These are phyloP conservation scores for Calephelis nemesis DNA, from an alignment of 1,140 invertebrate species.

Conservation along the genomic window DNA sequence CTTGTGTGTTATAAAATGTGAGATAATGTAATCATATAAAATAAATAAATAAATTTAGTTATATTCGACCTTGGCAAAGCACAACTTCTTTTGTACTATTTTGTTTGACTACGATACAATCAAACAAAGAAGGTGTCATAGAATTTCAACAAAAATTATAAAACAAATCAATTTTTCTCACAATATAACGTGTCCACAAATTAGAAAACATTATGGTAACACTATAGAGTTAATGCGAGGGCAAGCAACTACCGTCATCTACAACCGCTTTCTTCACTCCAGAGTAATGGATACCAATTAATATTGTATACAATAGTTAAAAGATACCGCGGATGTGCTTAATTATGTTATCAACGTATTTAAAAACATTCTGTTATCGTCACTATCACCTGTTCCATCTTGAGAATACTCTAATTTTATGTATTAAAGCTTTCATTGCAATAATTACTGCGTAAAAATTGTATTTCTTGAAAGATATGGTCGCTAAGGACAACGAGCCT, in stretches of 20 bases:
- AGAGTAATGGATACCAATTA: constrained; percentile 56
- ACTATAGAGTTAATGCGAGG: constrained; percentile 38
- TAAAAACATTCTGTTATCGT: constrained; percentile 7
- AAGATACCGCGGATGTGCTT: constrained; percentile 22
- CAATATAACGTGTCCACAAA: background rate
- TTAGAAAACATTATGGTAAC: constrained; percentile 7
- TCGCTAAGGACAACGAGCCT: too few species aligned
- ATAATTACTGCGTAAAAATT: constrained; percentile 1
- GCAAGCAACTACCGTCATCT: constrained; percentile 43
- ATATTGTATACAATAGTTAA: constrained; percentile 29
- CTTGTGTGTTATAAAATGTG: too few species aligned
- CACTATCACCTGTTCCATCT: constrained; percentile 4
- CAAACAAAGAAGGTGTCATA: too few species aligned
- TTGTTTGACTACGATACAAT: too few species aligned
- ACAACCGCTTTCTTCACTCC: constrained; percentile 47
- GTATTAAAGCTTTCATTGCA: background rate
- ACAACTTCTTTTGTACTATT: too few species aligned
- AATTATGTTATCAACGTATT: constrained; percentile 21
- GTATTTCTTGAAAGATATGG: background rate
- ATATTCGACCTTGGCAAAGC: too few species aligned
- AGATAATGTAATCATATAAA: too few species aligned
- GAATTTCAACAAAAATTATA: too few species aligned
- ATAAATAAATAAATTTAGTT: too few species aligned
- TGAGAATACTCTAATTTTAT: background rate
- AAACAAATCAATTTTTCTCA: too few species aligned